A percentile compares a stretch with the other conserved stretches of the same genome.
Evolutionary conservation across 2,888 invertebrate species (phyloP).

Genomic region (Stegophylla sp.): DNA sequence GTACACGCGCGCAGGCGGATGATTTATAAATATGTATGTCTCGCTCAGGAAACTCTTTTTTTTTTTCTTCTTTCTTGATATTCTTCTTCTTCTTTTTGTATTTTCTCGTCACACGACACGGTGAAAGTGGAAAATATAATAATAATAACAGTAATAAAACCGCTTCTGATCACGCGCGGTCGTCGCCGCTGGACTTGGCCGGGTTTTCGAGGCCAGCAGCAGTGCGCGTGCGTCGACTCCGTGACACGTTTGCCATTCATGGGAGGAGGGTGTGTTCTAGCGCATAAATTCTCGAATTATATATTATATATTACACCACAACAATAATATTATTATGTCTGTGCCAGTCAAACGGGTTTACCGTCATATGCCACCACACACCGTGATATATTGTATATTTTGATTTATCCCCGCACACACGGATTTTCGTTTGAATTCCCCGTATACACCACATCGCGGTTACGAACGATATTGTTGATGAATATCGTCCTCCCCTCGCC

Average conservation of each 20-base stretch:
- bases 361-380: neutral
- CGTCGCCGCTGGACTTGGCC: neutral
- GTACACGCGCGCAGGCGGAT: neutral
- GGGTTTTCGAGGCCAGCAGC: neutral
- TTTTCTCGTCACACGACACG: neutral
- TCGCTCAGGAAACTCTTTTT: neutral
- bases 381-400: neutral
- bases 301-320: neutral
- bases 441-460: no score
- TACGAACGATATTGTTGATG: neutral
- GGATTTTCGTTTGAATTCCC: neutral
- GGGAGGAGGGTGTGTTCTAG: no score
- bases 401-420: neutral
- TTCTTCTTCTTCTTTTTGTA: neutral
- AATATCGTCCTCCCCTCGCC: neutral
- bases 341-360: neutral
- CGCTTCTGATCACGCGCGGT: neutral
- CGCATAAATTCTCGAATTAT: neutral
- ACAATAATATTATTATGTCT: neutral
- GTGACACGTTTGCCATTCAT: no score
- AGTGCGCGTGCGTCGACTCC: neutral
- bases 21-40: neutral
- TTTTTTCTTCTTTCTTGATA: neutral
- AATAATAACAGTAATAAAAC: no score
- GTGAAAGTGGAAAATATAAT: neutral